Base-by-base conservation (phyloP, 64 coral and sea anemone species). In the Trachythela sp. region DNA sequence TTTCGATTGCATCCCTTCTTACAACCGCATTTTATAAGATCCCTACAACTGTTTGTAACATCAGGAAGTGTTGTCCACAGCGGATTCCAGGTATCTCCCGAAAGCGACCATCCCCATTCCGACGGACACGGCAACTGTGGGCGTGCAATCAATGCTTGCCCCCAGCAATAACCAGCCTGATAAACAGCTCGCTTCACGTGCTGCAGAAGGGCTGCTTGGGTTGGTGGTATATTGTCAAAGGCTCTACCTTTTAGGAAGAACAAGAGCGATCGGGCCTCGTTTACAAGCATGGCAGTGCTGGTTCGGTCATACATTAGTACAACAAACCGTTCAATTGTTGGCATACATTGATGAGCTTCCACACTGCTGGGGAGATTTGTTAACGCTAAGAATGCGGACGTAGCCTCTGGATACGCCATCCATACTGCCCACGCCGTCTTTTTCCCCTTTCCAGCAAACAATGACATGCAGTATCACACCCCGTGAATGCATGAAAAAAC, bases 371-470 rank as follows among this genome's bases (percentile, higher is more conserved):
- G 49, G 49, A 52, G 9, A 8, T 52, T 52, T 1, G 56, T 18
- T 26, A 64, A 64, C 15, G 31, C 38, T 67, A n/a, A 8, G 40
- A 91, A 86, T 35, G 83, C 39, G 27, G 83, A 20, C 13, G 58
- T 91, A 11, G 68, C 89, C 20, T 91, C 40, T 45, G 89, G 83
- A 30, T 64, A 75, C 26, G 35, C 60, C 42, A 29, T 30, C 50
- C 89, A 95, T 17, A 85, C 72, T 77, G 87, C 87, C 87, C 83
- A 90, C 17, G 94, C 90, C n/a, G 94, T 89, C 87, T 77, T 83
- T 77, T 92, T 92, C 8, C 91, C 77, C 84, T 71, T 36, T 24
- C 92, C 87, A 26, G 56, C 56, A 26, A 64, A 64, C n/a, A n/a
- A 26, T 1, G 5, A 22, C 13, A 64, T 18, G 22, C 56, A 24